phyloP scores from a whole-genome alignment of 1,140 invertebrate genomes.

The Lanistes nyassanus region DNA sequence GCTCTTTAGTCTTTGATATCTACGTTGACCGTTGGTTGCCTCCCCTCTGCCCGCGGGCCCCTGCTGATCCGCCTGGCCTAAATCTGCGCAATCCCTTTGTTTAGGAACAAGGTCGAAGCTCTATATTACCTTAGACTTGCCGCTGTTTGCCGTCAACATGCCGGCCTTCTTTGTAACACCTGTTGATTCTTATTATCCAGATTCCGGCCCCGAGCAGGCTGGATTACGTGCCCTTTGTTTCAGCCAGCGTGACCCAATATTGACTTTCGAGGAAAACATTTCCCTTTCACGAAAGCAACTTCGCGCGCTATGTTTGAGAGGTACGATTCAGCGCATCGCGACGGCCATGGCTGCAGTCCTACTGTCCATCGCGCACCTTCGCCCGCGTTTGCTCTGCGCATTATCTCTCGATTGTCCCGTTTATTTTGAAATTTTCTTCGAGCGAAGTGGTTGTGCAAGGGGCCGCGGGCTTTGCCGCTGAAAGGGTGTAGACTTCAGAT shows the following conservation, averaged over 20 bases:
- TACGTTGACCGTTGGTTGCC: neutral
- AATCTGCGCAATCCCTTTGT: constrained; percentile 5
- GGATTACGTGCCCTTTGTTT: constrained; percentile 12
- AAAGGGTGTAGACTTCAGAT: too few species aligned
- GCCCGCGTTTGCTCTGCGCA: neutral
- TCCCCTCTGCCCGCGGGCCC: neutral
- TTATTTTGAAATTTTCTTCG: neutral
- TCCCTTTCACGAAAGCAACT: constrained; percentile 5
- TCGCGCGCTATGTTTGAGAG: constrained; percentile 8
- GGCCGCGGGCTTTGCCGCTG: too few species aligned
- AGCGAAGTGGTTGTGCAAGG: too few species aligned
- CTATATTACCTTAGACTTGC: constrained; percentile 13
- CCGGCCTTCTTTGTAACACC: constrained; percentile 10
- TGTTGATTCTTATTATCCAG: constrained; percentile 21
- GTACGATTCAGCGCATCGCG: neutral
- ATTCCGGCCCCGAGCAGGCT: neutral
- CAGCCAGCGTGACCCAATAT: constrained; percentile 8
- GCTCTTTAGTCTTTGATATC: neutral
- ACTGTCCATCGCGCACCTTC: neutral
- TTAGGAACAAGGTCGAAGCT: neutral
- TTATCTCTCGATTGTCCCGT: neutral
- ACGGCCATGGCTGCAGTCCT: too few species aligned
- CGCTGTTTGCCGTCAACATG: constrained; percentile 3
- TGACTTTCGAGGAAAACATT: constrained; percentile 9
- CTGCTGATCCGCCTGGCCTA: neutral